Base-by-base conservation (phyloP, 2,113 vertebrate species). In the Callaeas wilsoni region DNA sequence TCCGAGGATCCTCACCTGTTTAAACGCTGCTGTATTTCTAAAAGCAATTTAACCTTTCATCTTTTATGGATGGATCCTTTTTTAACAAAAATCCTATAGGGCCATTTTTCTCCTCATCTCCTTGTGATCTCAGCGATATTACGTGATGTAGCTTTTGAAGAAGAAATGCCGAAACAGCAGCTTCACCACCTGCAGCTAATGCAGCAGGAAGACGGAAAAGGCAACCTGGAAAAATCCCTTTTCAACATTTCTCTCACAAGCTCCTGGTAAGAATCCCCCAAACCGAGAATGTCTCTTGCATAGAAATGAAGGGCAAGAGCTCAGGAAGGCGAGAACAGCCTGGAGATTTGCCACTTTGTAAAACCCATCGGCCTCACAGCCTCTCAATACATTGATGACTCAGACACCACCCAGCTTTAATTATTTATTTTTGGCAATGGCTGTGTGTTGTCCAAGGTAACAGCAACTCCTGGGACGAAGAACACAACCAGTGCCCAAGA, bases 21-120 rank as follows among this genome's bases (percentile, higher is more conserved):
- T 96, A 96, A 97, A 96, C 18, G 77, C 93, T 70, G 94, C 96
- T 95, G 96, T 95, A 93, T 96, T 95, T 93, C 94, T 96, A 94
- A 96, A 95, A 97, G 96, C 96, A 96, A 95, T 96, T 96, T 94
- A 95, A 96, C 92, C 92, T 97, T 97, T 97, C 96, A 97, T 96
- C 96, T 96, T 97, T 96, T 96, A 96, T 95, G 92, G 95, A 96
- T 96, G 91, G 95, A 94, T 92, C 87, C 84, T 91, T 96, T 96
- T 97, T 94, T 91, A 93, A 95, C 92, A 94, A 97, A 96, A 96
- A 95, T 96, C 96, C 96, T 97, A 91, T 95, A 85, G 96, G 96
- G 94, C 93, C 92, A 93, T 97, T 97, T 97, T 97, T 95, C 96
- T 95, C 74, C 96, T 95, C 95, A 69, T 96, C 89, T 96, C 91